Evolutionary conservation across 2,113 vertebrate species (phyloP).

Genomic region (Calyptomena viridis): DNA sequence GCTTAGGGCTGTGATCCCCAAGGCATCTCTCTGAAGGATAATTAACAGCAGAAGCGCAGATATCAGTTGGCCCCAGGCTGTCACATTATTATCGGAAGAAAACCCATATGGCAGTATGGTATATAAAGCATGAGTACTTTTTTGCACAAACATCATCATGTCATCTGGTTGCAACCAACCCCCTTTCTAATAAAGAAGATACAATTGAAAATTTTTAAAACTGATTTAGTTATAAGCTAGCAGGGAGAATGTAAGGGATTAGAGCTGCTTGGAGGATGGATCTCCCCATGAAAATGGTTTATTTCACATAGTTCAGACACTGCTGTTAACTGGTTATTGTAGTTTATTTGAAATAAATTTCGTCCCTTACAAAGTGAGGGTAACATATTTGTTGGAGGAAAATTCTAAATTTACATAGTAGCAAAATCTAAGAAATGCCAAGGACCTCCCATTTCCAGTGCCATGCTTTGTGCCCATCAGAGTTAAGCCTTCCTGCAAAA

Average conservation of each 20-base stretch:
- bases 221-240: neutral
- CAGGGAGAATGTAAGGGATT: neutral
- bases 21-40: neutral
- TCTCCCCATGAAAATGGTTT: neutral
- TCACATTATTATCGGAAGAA: slow-evolving; percentile 1
- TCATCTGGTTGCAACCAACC: neutral
- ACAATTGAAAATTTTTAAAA: neutral
- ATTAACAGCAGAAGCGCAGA: neutral
- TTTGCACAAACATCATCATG: neutral
- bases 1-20: neutral
- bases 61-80: neutral
- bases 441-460: neutral
- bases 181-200: neutral
- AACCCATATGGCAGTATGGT: neutral
- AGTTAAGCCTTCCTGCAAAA: neutral
- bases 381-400: neutral
- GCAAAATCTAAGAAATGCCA: neutral
- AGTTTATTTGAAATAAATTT: neutral
- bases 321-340: neutral
- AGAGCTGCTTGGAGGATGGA: neutral
- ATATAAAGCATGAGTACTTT: neutral
- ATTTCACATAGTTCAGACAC: neutral
- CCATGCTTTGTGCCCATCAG: neutral
- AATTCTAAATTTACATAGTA: neutral
- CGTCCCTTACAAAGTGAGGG: neutral